phyloP scores from a whole-genome alignment of 2,888 invertebrate species.

The Ceraclea dissimilis region DNA sequence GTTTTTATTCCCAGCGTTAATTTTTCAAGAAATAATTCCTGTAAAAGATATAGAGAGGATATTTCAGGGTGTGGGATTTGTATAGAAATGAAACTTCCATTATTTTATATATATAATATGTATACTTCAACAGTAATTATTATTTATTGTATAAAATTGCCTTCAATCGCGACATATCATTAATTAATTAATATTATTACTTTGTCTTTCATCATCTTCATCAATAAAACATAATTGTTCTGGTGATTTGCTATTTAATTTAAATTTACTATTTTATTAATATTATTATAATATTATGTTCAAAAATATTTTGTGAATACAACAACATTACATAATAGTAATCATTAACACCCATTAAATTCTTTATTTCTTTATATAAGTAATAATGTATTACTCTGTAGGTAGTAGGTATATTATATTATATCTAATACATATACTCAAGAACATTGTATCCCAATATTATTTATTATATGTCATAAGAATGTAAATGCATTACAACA shows the following conservation, averaged over 20 bases:
- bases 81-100: background rate
- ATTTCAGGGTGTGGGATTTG: too few species aligned
- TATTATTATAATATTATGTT: slow-evolving; percentile 15
- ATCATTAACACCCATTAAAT: slow-evolving; percentile 26
- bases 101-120: slow-evolving; percentile 25
- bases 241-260: slow-evolving; percentile 15
- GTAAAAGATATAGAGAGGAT: too few species aligned
- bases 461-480: too few species aligned
- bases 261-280: background rate
- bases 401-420: too few species aligned
- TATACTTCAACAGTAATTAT: slow-evolving; percentile 27
- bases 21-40: too few species aligned
- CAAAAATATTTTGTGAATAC: slow-evolving; percentile 21
- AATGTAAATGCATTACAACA: too few species aligned
- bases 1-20: too few species aligned
- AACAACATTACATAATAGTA: slow-evolving; percentile 14
- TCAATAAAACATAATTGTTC: slow-evolving; percentile 19
- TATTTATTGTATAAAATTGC: slow-evolving; percentile 27
- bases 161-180: slow-evolving; percentile 25
- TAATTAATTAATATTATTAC: slow-evolving; percentile 20
- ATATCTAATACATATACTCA: too few species aligned
- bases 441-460: too few species aligned
- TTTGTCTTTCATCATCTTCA: background rate
- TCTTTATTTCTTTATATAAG: slow-evolving; percentile 22
- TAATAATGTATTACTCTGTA: too few species aligned